Evolutionary conservation across 2,113 vertebrate genomes (phyloP).

Genomic region (Tachysurus vachellii): DNA sequence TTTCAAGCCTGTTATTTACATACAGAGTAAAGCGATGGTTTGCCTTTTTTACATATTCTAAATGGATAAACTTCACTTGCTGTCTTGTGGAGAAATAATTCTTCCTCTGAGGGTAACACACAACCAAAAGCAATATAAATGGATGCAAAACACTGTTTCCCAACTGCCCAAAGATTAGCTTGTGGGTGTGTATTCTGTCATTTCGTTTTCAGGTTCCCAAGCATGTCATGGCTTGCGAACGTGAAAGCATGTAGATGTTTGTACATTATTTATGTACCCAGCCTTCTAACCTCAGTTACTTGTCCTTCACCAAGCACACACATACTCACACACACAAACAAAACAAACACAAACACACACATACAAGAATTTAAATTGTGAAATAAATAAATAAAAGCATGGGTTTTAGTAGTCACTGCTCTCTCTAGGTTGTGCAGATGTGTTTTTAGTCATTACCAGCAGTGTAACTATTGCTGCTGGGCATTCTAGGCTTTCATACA

Average conservation of each 20-base stretch:
- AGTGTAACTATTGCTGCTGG: slow-evolving; percentile 21
- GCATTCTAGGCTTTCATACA: slow-evolving; percentile 7
- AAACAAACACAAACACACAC: background rate
- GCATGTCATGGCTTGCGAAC: slow-evolving; percentile 65
- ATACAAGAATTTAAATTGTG: background rate
- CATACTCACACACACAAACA: slow-evolving; percentile 14
- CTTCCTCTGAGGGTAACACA: background rate
- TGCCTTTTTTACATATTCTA: background rate
- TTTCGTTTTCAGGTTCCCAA: slow-evolving; percentile 63
- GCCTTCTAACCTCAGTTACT: slow-evolving; percentile 8
- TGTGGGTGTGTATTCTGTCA: slow-evolving; percentile 27
- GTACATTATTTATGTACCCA: background rate
- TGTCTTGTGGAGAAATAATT: background rate
- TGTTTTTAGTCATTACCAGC: background rate
- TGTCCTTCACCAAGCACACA: background rate
- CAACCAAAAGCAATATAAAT: background rate
- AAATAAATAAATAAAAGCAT: background rate
- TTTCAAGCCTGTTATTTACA: background rate
- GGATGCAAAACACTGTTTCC: background rate
- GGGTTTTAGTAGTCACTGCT: background rate
- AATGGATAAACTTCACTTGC: background rate
- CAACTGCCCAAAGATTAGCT: slow-evolving; percentile 17
- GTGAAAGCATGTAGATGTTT: slow-evolving; percentile 55
- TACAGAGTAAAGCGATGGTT: background rate
- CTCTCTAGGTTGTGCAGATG: background rate